Base-by-base conservation (phyloP, 2,113 vertebrate genomes). In the Microtus richardsoni region DNA sequence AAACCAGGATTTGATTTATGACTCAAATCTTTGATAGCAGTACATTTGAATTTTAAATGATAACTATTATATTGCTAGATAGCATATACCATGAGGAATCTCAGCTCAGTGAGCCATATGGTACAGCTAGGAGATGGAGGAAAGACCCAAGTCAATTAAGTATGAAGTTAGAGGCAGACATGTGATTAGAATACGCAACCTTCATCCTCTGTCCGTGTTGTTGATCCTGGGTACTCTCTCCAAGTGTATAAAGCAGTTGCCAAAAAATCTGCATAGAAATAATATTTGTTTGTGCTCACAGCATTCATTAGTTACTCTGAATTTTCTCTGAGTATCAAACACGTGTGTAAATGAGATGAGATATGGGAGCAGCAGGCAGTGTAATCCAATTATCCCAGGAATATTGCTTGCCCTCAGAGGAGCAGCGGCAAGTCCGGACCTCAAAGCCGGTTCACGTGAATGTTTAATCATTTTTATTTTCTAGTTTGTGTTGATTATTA, bases 241-340 rank as follows among this genome's bases (percentile, higher is more conserved):
- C 94, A 96, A 97, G 89, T 96, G 90, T 96, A 93, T 71, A 80
- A 89, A n/a, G 0, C 82, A 83, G 80, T 97, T 96, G 97, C 96
- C 95, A 96, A 95, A 86, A 97, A 97, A 98, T 97, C 89, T 97
- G 95, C 96, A 97, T 96, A 95, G 85, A 97, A 98, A 98, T 96
- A 96, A 97, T 97, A 96, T 96, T 96, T 89, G 79, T 95, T 97
- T 97, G 91, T 91, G 94, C 94, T 97, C 84, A 64, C 78, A 98
- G 94, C 87, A 87, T 95, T 97, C 95, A 96, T 97, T 96, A 96
- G 93, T 91, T 96, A 91, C 62, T 71, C 79, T 94, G 95, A 44
- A 95, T 95, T 96, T 96, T 96, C 88, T 94, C 90, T 98, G 96
- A 96, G 96, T 97, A 94, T 97, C 95, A 97, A 97, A 91, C 82